Evolutionary conservation across 2,888 invertebrate species (phyloP).

Genomic region (Agrotis clavis): DNA sequence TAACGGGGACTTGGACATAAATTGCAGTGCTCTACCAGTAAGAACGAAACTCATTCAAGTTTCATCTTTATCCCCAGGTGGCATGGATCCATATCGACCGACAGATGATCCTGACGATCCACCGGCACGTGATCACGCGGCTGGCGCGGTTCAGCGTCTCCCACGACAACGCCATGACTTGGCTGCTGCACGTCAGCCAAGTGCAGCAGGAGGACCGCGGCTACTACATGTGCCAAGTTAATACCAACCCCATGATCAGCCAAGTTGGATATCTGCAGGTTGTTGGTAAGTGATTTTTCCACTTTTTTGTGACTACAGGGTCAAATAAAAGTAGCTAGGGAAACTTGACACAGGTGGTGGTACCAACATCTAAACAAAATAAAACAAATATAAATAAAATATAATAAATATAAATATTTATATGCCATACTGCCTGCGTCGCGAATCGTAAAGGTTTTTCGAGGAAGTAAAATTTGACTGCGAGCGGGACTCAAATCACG

Average conservation of each 20-base stretch:
- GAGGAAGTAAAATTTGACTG: too few species aligned
- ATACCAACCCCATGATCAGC: conserved; percentile 98
- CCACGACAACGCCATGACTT: conserved; percentile 97
- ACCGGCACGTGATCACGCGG: conserved; percentile 97
- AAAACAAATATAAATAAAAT: too few species aligned
- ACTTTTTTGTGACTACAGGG: background rate
- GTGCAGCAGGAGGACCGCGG: conserved; percentile 98
- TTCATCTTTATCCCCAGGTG: conserved; percentile 92
- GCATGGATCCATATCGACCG: conserved; percentile 99
- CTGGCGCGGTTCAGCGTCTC: conserved; percentile 97
- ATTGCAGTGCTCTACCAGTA: too few species aligned
- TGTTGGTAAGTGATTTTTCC: conserved; percentile 93
- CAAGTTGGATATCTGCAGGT: conserved; percentile 98
- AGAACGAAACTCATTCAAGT: background rate
- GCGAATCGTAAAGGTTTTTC: too few species aligned
- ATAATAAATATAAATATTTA: too few species aligned
- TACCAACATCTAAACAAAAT: too few species aligned
- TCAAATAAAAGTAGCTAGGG: too few species aligned
- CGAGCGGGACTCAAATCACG: too few species aligned
- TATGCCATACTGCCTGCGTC: too few species aligned
- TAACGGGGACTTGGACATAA: too few species aligned
- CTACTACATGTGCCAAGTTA: conserved; percentile 97
- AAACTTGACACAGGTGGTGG: too few species aligned
- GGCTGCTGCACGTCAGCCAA: conserved; percentile 97
- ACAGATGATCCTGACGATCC: conserved; percentile 98